Percentiles rank a stretch among this genome's conserved stretches.
These are phyloP conservation scores for Rhopalosiphum padi DNA, from an alignment of 1,140 invertebrate species.

Conservation along the genomic window DNA sequence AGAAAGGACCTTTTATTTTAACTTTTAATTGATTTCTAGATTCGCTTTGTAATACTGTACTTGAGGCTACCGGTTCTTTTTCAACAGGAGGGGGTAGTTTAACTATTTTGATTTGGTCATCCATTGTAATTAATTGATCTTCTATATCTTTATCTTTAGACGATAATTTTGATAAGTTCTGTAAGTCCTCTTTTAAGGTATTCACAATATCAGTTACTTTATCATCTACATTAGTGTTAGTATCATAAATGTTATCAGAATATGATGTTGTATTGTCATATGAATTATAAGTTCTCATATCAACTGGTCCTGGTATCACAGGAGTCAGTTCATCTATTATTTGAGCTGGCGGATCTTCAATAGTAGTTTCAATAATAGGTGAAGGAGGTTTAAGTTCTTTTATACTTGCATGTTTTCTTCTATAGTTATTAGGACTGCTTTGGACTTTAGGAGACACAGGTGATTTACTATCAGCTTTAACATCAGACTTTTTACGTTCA, in stretches of 20 bases:
- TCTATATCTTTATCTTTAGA: conserved; percentile 60
- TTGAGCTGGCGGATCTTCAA: conserved; percentile 59
- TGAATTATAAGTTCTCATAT: conserved; percentile 83
- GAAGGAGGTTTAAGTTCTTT: conserved; percentile 60
- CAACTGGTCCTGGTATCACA: conserved; percentile 80
- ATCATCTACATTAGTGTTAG: conserved; percentile 41
- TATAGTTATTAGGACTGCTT: conserved; percentile 62
- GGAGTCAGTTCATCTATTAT: conserved; percentile 67
- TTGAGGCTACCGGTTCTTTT: conserved; percentile 62
- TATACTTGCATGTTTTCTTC: conserved; percentile 59
- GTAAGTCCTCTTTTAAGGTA: conserved; percentile 25
- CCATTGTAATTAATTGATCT: conserved; percentile 32
- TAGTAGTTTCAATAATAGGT: conserved; percentile 57
- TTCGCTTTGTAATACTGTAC: conserved; percentile 69
- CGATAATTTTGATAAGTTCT: conserved; percentile 18
- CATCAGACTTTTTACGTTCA: conserved; percentile 79
- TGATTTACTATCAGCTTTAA: conserved; percentile 71
- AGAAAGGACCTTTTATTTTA: conserved; percentile 88
- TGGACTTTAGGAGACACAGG: conserved; percentile 61
- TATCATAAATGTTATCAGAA: neutral
- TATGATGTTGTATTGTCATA: conserved; percentile 58
- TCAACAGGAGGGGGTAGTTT: conserved; percentile 63
- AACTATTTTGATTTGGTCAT: conserved; percentile 14
- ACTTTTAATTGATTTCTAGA: conserved; percentile 85
- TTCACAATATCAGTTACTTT: conserved; percentile 45